Evolutionary conservation across 1,140 invertebrate species (phyloP).

Genomic region (Cecropterus lyciades): DNA sequence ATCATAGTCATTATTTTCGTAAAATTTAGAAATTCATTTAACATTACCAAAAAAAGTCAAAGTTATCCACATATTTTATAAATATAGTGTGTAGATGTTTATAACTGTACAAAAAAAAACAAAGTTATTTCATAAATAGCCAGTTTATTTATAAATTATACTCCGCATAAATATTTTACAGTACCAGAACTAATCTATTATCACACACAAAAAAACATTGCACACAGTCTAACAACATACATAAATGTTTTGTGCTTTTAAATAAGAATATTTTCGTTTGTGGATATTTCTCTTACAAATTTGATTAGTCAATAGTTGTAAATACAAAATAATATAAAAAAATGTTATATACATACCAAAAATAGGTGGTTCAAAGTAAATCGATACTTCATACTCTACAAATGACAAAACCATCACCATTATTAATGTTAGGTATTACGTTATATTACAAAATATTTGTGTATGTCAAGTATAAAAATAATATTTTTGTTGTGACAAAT

Average conservation of each 20-base stretch:
- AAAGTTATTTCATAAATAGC: slow-evolving; percentile 44
- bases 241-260: slow-evolving; percentile 35
- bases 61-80: too few species aligned
- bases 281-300: slow-evolving; percentile 20
- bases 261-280: slow-evolving; percentile 24
- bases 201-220: slow-evolving; percentile 46
- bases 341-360: slow-evolving; percentile 16
- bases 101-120: too few species aligned
- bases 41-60: too few species aligned
- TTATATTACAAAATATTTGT: slow-evolving; percentile 30
- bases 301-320: slow-evolving; percentile 14
- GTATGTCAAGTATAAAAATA: slow-evolving; percentile 31
- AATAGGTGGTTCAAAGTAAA: slow-evolving; percentile 19
- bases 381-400: neutral
- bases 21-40: too few species aligned
- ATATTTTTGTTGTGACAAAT: slow-evolving; percentile 24
- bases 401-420: slow-evolving; percentile 27
- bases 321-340: slow-evolving; percentile 26
- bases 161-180: slow-evolving; percentile 19
- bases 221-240: slow-evolving; percentile 41
- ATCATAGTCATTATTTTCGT: too few species aligned
- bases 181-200: slow-evolving; percentile 41
- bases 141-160: slow-evolving; percentile 40
- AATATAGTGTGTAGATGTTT: too few species aligned
- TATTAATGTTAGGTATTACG: slow-evolving; percentile 14